Base-by-base conservation (phyloP, 92 coral and sea anemone genomes). In the Porites evermanni region DNA sequence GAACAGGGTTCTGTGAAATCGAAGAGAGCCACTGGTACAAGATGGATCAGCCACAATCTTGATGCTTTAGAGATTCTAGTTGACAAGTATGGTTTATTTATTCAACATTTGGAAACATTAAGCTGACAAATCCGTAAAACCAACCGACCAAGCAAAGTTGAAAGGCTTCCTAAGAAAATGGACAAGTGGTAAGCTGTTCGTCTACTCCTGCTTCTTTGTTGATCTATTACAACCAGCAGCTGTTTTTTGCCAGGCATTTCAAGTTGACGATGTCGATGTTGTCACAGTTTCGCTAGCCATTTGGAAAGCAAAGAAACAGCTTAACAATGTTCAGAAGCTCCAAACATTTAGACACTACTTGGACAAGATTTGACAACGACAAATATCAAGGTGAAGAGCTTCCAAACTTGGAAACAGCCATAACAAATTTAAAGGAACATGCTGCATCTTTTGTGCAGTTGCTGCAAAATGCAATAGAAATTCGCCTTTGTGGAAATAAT, bases 11-110 rank as follows among this genome's bases (percentile, higher is more conserved):
- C 89, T 21, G 81, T 79, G 8, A 84, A 89, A 51, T 89, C 88
- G 24, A 81, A 90, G 24, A 67, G 84, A 76, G 87, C 93, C 66
- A 74, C 59, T 75, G 93, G 90, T 50, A 90, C 93, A 11, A 56
- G 81, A 52, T 90, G 90, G 90, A 86, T 90, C 75, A 21, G 68
- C 64, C 90, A 90, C 81, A 90, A 90, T 53, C 80, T 80, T 0
- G 7, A 68, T 19, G 88, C 93, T 53, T 71, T 86, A 26, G 81
- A 81, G 52, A 26, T 90, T 67, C 78, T 81, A 3, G 85, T 90
- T 56, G 90, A 90, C 72, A 85, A 85, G 47, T 86, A 74, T 80
- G 87, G 88, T 17, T 56, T 90, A 58, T 86, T 82, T 58, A 85
- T 74, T 82, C 89, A 89, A 60, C 90, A 85, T 67, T 44, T 79